phyloP scores from a whole-genome alignment of 2,888 invertebrate species.

The Anagyrus pseudococci region DNA sequence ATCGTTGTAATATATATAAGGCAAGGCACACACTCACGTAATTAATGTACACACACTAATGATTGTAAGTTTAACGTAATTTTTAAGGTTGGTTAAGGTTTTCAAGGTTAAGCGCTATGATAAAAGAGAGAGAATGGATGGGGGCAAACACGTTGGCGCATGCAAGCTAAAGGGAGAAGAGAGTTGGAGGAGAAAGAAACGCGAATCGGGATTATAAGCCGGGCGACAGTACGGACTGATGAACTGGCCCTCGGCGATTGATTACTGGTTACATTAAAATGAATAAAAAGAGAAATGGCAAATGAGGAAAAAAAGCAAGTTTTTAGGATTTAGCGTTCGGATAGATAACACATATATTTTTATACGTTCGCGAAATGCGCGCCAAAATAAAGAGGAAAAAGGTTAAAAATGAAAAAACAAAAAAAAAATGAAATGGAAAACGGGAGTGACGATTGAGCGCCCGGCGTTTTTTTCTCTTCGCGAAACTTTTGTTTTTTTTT shows the following conservation, averaged over 20 bases:
- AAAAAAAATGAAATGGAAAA: slow-evolving; percentile 28
- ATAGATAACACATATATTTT: slow-evolving; percentile 62
- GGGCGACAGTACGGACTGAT: neutral
- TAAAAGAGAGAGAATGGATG: neutral
- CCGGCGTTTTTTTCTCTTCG: slow-evolving; percentile 38
- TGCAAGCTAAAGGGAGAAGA: slow-evolving; percentile 15
- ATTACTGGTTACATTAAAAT: slow-evolving; percentile 44
- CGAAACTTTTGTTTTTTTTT: slow-evolving; percentile 30
- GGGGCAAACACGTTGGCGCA: too few species aligned
- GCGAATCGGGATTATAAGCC: neutral
- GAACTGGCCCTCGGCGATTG: slow-evolving; percentile 48
- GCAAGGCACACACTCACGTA: slow-evolving; percentile 14
- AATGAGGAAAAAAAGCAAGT: slow-evolving; percentile 47
- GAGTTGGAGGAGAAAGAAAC: too few species aligned
- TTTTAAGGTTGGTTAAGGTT: slow-evolving; percentile 19
- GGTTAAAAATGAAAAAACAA: slow-evolving; percentile 22
- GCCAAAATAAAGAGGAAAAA: slow-evolving; percentile 23
- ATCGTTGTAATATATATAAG: slow-evolving; percentile 23
- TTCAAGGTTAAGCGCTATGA: slow-evolving; percentile 3
- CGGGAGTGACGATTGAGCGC: slow-evolving; percentile 19
- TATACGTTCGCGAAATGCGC: slow-evolving; percentile 56
- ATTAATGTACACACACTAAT: slow-evolving; percentile 31
- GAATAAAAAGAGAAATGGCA: slow-evolving; percentile 14
- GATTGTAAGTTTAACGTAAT: slow-evolving; percentile 13
- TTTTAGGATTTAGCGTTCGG: slow-evolving; percentile 58